phyloP scores from a whole-genome alignment of 2,113 vertebrate genomes.

The Zeus faber region DNA sequence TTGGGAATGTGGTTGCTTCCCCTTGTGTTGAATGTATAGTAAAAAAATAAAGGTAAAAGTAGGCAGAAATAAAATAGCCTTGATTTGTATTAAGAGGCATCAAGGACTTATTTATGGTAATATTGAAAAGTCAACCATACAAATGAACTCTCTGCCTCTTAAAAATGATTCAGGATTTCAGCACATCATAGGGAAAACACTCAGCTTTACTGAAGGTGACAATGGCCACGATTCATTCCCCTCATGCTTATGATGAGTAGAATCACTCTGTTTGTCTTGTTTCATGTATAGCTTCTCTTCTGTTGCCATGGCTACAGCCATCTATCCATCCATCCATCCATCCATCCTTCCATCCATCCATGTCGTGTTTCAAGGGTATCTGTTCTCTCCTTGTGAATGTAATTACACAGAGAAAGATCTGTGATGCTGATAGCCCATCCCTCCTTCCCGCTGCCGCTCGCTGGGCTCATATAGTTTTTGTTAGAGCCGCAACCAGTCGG shows the following conservation, averaged over 20 bases:
- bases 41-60: no score
- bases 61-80: no score
- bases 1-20: no score
- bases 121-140: no score
- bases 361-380: slow-evolving; percentile 64
- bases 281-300: slow-evolving; percentile 15
- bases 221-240: no score
- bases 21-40: no score
- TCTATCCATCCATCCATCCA: slow-evolving; percentile 40
- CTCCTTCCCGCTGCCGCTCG: slow-evolving; percentile 24
- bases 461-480: slow-evolving; percentile 32
- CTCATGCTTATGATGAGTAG: slow-evolving; percentile 46
- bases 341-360: slow-evolving; percentile 51
- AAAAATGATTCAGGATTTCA: no score
- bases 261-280: slow-evolving; percentile 51
- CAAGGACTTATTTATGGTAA: no score
- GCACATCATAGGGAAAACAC: no score
- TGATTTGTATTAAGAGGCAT: no score
- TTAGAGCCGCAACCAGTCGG: slow-evolving; percentile 13
- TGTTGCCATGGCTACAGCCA: slow-evolving; percentile 65
- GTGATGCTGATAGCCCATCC: slow-evolving; percentile 49
- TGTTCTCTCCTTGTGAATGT: slow-evolving; percentile 62
- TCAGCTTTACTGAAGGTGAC: no score
- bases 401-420: slow-evolving; percentile 63
- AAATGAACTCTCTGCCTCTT: no score